Conservation (phyloP, 2,888 invertebrate species). For the Fissipunctia ypsillon region DNA sequence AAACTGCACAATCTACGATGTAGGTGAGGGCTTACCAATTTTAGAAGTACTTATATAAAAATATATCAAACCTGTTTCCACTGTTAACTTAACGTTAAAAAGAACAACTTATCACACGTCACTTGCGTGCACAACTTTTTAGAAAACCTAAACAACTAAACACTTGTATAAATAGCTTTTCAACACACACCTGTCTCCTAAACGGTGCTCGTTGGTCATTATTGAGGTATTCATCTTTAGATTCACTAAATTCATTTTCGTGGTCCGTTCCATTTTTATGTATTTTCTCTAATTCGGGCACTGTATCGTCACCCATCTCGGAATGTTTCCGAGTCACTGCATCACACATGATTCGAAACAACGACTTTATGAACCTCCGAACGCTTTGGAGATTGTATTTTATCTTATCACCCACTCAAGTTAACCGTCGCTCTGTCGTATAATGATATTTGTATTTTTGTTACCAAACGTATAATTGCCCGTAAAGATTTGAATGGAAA, state of each 20-base stretch:
- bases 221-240: slow-evolving; percentile 66
- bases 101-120: slow-evolving; percentile 15
- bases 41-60: slow-evolving; percentile 24
- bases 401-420: slow-evolving; percentile 78
- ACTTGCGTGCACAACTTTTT: slow-evolving; percentile 11
- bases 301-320: slow-evolving; percentile 79
- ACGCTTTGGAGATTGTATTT: slow-evolving; percentile 67
- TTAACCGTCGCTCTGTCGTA: slow-evolving; percentile 51
- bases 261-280: slow-evolving; percentile 72
- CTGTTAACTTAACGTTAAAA: slow-evolving; percentile 24
- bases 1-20: slow-evolving; percentile 23
- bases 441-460: slow-evolving; percentile 51
- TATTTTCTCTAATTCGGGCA: slow-evolving; percentile 82
- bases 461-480: slow-evolving; percentile 35
- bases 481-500: slow-evolving; percentile 1
- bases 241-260: slow-evolving; percentile 72
- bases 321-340: slow-evolving; percentile 71
- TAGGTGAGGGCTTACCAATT: slow-evolving; percentile 49
- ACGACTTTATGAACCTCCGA: slow-evolving; percentile 69
- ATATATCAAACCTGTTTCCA: slow-evolving; percentile 55
- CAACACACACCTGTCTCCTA: slow-evolving; percentile 83
- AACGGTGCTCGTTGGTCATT: slow-evolving; percentile 73
- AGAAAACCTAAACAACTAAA: neutral
- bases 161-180: slow-evolving; percentile 47
- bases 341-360: slow-evolving; percentile 67